phyloP scores from a whole-genome alignment of 2,113 vertebrate genomes.

The Bufo gargarizans region DNA sequence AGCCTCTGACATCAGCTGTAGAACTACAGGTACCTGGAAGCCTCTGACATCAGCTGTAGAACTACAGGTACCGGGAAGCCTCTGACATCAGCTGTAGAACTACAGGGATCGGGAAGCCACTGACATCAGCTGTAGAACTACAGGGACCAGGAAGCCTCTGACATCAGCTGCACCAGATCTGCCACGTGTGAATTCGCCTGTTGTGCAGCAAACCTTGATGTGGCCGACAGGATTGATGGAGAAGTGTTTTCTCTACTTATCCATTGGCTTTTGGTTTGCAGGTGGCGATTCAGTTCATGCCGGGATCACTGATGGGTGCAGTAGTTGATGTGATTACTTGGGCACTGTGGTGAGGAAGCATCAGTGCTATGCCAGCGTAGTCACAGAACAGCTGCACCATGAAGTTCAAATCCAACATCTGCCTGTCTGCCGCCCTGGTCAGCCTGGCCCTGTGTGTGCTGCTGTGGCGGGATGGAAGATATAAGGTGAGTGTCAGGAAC shows the following conservation, averaged over 20 bases:
- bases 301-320: not conserved
- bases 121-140: too few species aligned
- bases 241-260: not conserved
- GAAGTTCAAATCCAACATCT: constrained; percentile 19
- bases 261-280: not conserved
- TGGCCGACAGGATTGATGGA: not conserved
- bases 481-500: constrained; percentile 15
- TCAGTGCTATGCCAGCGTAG: not conserved
- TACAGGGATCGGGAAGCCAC: too few species aligned
- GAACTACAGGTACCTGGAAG: too few species aligned
- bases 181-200: not conserved
- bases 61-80: too few species aligned
- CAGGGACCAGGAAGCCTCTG: too few species aligned
- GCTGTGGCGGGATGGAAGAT: not conserved
- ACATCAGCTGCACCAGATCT: too few species aligned
- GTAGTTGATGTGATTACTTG: not conserved
- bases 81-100: too few species aligned
- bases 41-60: too few species aligned
- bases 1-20: too few species aligned
- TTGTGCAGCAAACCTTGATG: not conserved
- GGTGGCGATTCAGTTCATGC: not conserved
- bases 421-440: not conserved
- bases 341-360: not conserved
- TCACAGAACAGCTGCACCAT: not conserved
- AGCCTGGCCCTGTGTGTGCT: constrained; percentile 1